A percentile compares a stretch with the other conserved stretches of the same genome.
These are phyloP conservation scores for Xyliphius kryptos DNA, from an alignment of 2,113 vertebrate genomes.

Conservation along the genomic window DNA sequence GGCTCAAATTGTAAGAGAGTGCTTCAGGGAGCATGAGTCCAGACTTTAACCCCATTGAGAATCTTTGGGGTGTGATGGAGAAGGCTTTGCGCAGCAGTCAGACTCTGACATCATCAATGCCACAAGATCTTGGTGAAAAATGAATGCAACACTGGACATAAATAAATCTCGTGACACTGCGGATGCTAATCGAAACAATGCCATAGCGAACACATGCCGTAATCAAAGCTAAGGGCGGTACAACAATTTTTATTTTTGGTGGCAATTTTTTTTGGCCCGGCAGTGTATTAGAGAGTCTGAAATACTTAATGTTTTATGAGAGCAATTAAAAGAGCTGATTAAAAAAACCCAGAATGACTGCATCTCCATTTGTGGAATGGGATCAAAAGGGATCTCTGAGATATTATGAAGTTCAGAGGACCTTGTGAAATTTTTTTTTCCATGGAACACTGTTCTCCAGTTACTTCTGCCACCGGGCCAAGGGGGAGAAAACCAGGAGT, in stretches of 20 bases:
- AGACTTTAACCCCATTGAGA: too few species aligned
- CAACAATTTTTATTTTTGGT: constrained; percentile 42
- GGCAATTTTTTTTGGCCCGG: too few species aligned
- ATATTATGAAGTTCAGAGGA: constrained; percentile 41
- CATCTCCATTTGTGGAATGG: constrained; percentile 29
- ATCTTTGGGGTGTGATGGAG: too few species aligned
- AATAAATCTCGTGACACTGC: too few species aligned
- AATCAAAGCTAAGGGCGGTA: constrained; percentile 31
- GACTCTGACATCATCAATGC: too few species aligned
- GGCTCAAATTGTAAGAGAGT: too few species aligned
- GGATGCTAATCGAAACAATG: too few species aligned
- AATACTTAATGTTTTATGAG: constrained; percentile 40
- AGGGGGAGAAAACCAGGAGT: constrained; percentile 30
- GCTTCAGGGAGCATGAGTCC: too few species aligned
- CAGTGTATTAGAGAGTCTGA: constrained; percentile 11
- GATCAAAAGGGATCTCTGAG: constrained; percentile 45
- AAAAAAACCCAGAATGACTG: constrained; percentile 32
- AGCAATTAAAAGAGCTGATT: constrained; percentile 40
- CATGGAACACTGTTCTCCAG: constrained; percentile 28
- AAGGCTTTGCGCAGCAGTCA: too few species aligned
- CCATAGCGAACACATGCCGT: too few species aligned
- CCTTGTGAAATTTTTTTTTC: constrained; percentile 47
- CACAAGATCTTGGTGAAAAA: too few species aligned
- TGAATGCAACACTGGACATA: too few species aligned
- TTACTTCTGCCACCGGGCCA: constrained; percentile 32